Percentiles rank a stretch among this genome's conserved stretches.
These are phyloP conservation scores for Gryon sp. DNA, from an alignment of 1,140 invertebrate genomes.

Conservation along the genomic window DNA sequence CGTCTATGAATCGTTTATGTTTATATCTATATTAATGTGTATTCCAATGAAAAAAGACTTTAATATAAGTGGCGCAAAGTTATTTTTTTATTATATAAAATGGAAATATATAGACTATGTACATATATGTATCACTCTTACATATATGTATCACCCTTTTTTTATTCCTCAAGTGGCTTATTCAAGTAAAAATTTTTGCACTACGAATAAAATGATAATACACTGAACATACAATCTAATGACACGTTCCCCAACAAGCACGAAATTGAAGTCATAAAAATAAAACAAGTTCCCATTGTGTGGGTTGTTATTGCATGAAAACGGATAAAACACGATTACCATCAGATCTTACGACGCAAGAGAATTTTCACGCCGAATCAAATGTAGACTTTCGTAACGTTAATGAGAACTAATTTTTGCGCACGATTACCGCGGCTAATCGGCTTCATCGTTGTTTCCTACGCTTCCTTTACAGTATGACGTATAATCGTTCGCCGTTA, in stretches of 20 bases:
- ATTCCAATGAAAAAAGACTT: too few species aligned
- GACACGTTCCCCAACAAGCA: slow-evolving; percentile 50
- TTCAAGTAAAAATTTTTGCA: slow-evolving; percentile 12
- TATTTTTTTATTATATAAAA: too few species aligned
- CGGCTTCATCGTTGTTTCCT: slow-evolving; percentile 38
- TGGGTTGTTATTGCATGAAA: slow-evolving; percentile 42
- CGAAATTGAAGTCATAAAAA: slow-evolving; percentile 43
- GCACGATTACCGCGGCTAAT: slow-evolving; percentile 53
- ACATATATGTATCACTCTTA: too few species aligned
- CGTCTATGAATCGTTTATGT: too few species aligned
- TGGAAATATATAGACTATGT: too few species aligned
- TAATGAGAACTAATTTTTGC: slow-evolving; percentile 61
- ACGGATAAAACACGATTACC: slow-evolving; percentile 53
- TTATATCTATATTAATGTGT: too few species aligned
- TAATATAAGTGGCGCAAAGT: too few species aligned
- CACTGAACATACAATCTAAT: slow-evolving; percentile 41
- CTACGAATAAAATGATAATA: slow-evolving; percentile 36
- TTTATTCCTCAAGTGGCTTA: too few species aligned
- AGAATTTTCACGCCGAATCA: slow-evolving; percentile 54
- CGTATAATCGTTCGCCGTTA: slow-evolving; percentile 28
- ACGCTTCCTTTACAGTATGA: slow-evolving; percentile 22
- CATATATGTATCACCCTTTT: too few species aligned
- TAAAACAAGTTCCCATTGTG: slow-evolving; percentile 30
- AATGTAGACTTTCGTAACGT: slow-evolving; percentile 43
- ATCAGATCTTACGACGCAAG: slow-evolving; percentile 30